Percentiles rank a stretch among this genome's conserved stretches.
Conservation (phyloP, 2,888 invertebrate genomes). For the Noctua janthina region DNA sequence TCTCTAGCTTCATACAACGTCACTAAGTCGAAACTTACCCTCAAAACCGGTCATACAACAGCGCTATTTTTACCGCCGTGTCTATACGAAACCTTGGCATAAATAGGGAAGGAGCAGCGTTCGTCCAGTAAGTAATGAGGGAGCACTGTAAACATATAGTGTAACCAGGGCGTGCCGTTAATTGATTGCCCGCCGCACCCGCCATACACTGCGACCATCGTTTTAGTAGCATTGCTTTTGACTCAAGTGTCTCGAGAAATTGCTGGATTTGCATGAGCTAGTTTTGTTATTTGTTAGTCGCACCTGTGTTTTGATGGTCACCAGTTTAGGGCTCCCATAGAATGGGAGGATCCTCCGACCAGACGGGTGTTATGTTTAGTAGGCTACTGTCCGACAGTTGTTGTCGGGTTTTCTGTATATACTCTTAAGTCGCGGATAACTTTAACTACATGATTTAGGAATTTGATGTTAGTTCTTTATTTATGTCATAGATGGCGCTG, state of each 20-base stretch:
- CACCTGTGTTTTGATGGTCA: neutral
- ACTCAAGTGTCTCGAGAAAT: slow-evolving; percentile 47
- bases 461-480: no score
- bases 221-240: slow-evolving; percentile 65
- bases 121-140: slow-evolving; percentile 88
- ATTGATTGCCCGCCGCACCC: slow-evolving; percentile 87
- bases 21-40: neutral
- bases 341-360: no score
- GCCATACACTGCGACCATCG: slow-evolving; percentile 72
- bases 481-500: no score
- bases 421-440: no score
- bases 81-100: slow-evolving; percentile 74
- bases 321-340: no score
- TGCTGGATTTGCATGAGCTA: slow-evolving; percentile 57
- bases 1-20: neutral
- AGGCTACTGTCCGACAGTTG: no score
- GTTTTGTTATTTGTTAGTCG: slow-evolving; percentile 22
- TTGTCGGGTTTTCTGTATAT: no score
- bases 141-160: slow-evolving; percentile 85
- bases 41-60: slow-evolving; percentile 12
- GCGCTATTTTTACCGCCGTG: slow-evolving; percentile 65
- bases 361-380: no score
- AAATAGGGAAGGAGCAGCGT: slow-evolving; percentile 75
- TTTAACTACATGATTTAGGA: no score
- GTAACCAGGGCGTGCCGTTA: slow-evolving; percentile 82